Conservation (phyloP, 2,797 vertebrate species). For the Oreonectes daqikongensis region DNA sequence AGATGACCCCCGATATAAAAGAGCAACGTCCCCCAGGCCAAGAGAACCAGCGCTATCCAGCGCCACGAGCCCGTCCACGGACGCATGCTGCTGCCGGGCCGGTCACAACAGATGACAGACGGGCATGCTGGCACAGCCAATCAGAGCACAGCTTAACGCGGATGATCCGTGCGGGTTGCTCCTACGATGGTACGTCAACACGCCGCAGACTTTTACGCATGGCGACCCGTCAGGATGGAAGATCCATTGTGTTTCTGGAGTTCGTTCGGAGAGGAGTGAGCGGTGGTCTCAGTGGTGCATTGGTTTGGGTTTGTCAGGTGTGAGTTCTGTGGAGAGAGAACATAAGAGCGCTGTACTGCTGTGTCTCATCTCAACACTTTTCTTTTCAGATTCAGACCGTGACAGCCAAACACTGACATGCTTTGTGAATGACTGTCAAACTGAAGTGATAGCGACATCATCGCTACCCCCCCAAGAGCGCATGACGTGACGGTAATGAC, state of each 20-base stretch:
- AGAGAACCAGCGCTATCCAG: constrained; percentile 98
- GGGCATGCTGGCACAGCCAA: constrained; percentile 21
- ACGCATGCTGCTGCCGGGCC: constrained; percentile 84
- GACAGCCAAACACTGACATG: not conserved
- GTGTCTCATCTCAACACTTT: constrained; percentile 29
- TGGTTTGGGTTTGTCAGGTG: not conserved
- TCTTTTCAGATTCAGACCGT: no score
- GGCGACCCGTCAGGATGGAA: not conserved
- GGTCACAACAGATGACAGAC: constrained; percentile 24
- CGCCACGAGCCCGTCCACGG: constrained; percentile 98
- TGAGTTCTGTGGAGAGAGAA: constrained; percentile 2
- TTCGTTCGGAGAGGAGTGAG: no score
- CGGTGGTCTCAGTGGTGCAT: not conserved
- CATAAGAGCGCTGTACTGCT: not conserved
- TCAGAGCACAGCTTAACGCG: not conserved
- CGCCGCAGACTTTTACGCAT: constrained; percentile 5
- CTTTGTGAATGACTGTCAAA: not conserved
- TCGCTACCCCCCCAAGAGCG: not conserved
- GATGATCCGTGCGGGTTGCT: not conserved
- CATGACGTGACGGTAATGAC: not conserved
- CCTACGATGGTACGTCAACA: constrained; percentile 22
- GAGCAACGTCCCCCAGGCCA: constrained; percentile 96
- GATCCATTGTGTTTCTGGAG: not conserved
- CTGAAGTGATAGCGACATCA: not conserved
- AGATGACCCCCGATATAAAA: constrained; percentile 98